Evolutionary conservation across 2,113 vertebrate genomes (phyloP).

Genomic region (Callocephalon fimbriatum): DNA sequence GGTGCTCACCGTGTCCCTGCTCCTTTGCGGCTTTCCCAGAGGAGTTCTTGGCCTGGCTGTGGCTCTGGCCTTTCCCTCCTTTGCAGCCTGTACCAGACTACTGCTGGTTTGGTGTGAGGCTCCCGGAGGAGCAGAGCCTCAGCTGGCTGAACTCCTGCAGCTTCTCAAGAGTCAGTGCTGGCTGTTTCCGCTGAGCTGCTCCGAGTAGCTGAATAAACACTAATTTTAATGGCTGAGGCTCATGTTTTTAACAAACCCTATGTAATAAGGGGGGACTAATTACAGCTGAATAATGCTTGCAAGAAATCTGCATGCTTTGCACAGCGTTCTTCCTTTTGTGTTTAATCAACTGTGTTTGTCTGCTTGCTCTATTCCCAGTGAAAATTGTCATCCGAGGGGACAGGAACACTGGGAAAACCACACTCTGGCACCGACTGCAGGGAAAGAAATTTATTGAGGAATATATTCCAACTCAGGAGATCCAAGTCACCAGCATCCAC

Average conservation of each 20-base stretch:
- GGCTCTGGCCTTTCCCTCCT: background rate
- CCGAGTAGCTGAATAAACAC: background rate
- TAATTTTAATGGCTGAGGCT: background rate
- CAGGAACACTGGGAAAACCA: conserved; percentile 97
- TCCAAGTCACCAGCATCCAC: conserved; percentile 98
- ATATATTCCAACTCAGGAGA: conserved; percentile 99
- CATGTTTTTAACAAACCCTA: background rate
- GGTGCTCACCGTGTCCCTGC: background rate
- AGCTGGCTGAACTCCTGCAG: background rate
- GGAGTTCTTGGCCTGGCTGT: background rate
- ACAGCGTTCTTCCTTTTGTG: background rate
- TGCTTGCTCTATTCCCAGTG: conserved; percentile 79
- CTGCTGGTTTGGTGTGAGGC: background rate
- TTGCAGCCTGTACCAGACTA: background rate
- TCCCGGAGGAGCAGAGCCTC: background rate
- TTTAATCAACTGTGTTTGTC: conserved; percentile 9
- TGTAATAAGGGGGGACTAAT: background rate
- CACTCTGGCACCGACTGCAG: conserved; percentile 96
- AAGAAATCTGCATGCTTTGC: background rate
- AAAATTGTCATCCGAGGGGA: conserved; percentile 98
- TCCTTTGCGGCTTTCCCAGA: background rate
- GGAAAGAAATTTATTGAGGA: conserved; percentile 95
- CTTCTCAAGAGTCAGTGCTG: background rate
- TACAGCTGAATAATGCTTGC: background rate
- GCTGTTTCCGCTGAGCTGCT: background rate